Evolutionary conservation across 2,888 invertebrate species (phyloP), one percentile per base, ranked within the genome.

Genomic region (Drosophila ochracea): DNA sequence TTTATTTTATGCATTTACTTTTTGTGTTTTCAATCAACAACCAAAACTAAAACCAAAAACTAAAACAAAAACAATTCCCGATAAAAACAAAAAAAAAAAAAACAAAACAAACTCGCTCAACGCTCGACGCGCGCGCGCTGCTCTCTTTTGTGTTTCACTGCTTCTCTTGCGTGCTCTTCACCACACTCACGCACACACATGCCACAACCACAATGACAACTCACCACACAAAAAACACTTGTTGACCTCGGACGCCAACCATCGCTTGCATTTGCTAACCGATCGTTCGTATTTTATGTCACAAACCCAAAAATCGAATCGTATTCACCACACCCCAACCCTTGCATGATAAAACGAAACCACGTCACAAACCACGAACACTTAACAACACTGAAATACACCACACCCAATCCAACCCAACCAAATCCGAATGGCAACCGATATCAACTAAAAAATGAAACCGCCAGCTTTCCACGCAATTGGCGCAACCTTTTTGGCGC

Each of bases 381-480:
- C 39, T n/a, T 35, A 11, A 28, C 47, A 30, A 65, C 63, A 73
- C 70, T 35, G 21, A 54, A 47, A 16, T 47, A 47, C 21, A 21
- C 21, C 21, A 47, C 25, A 47, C 47, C 47, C 58, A 50, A 43
- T 19, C 19, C 53, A 25, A 47, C 30, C 21, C 39, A 35, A 25
- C 49, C 43, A 30, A 33, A 53, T 49, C 31, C 47, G 61, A 57
- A 49, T 59, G 61, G 61, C 59, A 35, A 47, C 64, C 69, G 69
- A 62, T 63, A 68, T 50, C 43, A 63, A 59, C 47, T 58, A 58
- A 43, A 58, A 5, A 75, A 83, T 73, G 47, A 47, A 81, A 87
- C 73, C 89, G 83, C 62, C 87, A 93, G 93, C 80, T 90, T 93
- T 78, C 90, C 93, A 79, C 92, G 92, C 73, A 91, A 93, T 84